phyloP scores from a whole-genome alignment of 2,888 invertebrate species.

The Drosophila eohydei region DNA sequence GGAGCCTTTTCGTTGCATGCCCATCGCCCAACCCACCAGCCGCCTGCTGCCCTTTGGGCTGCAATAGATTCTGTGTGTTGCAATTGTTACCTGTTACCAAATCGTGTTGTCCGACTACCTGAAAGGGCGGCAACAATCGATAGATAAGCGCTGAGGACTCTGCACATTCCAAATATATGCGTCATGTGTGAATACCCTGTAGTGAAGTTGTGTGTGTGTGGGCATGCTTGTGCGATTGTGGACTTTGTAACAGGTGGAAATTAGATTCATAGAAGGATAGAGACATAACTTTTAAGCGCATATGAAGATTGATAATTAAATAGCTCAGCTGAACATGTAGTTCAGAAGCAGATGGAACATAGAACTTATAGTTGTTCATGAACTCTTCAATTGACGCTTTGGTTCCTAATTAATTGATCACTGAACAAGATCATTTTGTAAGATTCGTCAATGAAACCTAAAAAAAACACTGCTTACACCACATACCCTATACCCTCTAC shows the following conservation, averaged over 20 bases:
- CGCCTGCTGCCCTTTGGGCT: background rate
- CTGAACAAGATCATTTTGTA: too few relatives aligned
- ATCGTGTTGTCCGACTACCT: slow-evolving; percentile 18
- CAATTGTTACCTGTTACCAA: slow-evolving; percentile 35
- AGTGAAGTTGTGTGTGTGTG: background rate
- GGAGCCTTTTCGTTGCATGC: slow-evolving; percentile 43
- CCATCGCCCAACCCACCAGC: background rate
- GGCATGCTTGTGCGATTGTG: background rate
- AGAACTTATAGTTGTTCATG: too few relatives aligned
- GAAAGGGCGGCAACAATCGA: slow-evolving; percentile 13
- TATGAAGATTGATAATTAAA: too few relatives aligned
- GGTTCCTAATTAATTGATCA: too few relatives aligned
- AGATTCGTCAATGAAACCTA: too few relatives aligned
- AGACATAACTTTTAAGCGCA: too few relatives aligned
- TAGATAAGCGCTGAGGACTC: slow-evolving; percentile 23
- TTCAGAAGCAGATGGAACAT: too few relatives aligned
- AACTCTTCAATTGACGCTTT: too few relatives aligned
- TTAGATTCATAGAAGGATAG: background rate
- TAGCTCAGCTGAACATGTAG: too few relatives aligned
- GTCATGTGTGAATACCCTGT: slow-evolving; percentile 34
- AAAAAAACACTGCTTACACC: too few relatives aligned
- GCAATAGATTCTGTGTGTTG: background rate
- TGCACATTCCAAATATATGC: slow-evolving; percentile 47
- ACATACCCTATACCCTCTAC: too few relatives aligned
- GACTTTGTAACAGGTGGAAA: background rate